phyloP scores from a whole-genome alignment of 2,797 vertebrate species.

The Notamacropus eugenii region DNA sequence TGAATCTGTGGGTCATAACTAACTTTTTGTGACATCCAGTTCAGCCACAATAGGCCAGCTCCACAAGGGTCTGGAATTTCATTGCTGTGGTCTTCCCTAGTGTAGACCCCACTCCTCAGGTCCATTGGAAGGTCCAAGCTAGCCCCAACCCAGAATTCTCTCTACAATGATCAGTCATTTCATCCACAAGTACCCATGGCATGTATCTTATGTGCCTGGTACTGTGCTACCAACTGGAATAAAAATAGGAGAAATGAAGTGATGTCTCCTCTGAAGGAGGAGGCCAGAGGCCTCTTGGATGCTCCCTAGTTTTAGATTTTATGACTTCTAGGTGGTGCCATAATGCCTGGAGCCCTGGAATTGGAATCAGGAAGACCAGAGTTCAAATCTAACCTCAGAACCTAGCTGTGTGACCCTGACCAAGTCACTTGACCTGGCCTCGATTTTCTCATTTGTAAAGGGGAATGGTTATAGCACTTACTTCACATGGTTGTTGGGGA shows the following conservation, averaged over 20 bases:
- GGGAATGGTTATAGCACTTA: neutral
- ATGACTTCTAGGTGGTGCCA: neutral
- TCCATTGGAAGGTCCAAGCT: neutral
- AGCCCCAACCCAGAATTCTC: neutral
- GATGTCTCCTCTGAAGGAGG: too few relatives aligned
- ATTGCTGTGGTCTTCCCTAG: neutral
- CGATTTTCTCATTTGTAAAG: neutral
- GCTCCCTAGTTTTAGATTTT: neutral
- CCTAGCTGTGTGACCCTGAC: neutral
- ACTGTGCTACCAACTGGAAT: neutral
- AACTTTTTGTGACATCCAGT: neutral
- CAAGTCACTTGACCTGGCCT: neutral
- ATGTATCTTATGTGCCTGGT: neutral
- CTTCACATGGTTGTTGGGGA: neutral
- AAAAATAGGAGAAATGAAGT: neutral
- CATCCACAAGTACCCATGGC: neutral
- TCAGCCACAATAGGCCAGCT: neutral
- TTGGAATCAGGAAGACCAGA: neutral
- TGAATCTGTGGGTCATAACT: rapidly evolving
- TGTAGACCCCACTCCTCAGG: too few relatives aligned
- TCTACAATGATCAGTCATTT: neutral
- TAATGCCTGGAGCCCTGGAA: neutral
- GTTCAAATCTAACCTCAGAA: neutral
- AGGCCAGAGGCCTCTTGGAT: neutral
- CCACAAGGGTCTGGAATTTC: rapidly evolving